Percentiles rank a stretch among this genome's conserved stretches.
These are phyloP conservation scores for Apostichopus californicus DNA, from an alignment of 35 echinoderm and acorn worm genomes.

Conservation along the genomic window DNA sequence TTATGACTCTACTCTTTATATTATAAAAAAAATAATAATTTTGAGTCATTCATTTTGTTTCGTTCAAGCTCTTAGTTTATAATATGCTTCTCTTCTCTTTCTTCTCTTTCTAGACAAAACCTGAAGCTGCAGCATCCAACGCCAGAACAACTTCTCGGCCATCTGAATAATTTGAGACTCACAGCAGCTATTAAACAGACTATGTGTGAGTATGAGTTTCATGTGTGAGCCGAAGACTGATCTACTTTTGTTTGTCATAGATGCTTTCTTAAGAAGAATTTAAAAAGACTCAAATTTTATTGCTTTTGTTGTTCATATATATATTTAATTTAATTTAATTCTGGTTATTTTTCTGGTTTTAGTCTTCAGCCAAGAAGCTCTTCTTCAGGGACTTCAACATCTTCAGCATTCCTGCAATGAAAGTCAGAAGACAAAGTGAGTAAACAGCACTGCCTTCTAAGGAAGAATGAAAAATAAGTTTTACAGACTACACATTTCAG, in stretches of 20 bases:
- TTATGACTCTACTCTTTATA: too few relatives aligned
- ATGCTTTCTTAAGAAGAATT: neutral
- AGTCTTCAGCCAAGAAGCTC: constrained; percentile 99
- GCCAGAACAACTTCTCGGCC: constrained; percentile 78
- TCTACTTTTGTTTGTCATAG: neutral
- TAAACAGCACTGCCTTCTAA: neutral
- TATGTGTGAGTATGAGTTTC: constrained; percentile 75
- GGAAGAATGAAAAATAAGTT: too few relatives aligned
- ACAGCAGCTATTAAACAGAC: constrained; percentile 78
- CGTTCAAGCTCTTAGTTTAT: neutral
- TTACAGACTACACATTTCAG: too few relatives aligned
- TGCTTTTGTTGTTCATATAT: neutral
- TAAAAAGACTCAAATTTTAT: neutral
- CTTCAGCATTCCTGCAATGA: constrained; percentile 87
- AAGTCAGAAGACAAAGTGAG: constrained; percentile 92
- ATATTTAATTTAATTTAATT: too few relatives aligned
- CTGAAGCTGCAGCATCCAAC: constrained; percentile 60
- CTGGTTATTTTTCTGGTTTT: neutral
- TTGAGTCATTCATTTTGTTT: neutral
- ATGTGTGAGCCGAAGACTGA: too few relatives aligned
- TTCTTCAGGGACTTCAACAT: constrained; percentile 87
- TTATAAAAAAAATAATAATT: neutral
- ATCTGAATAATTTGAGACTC: constrained; percentile 81
- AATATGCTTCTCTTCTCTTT: neutral
- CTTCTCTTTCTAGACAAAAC: constrained; percentile 14